Conservation (phyloP, 2,797 vertebrate species). For the Pipistrellus pygmaeus region DNA sequence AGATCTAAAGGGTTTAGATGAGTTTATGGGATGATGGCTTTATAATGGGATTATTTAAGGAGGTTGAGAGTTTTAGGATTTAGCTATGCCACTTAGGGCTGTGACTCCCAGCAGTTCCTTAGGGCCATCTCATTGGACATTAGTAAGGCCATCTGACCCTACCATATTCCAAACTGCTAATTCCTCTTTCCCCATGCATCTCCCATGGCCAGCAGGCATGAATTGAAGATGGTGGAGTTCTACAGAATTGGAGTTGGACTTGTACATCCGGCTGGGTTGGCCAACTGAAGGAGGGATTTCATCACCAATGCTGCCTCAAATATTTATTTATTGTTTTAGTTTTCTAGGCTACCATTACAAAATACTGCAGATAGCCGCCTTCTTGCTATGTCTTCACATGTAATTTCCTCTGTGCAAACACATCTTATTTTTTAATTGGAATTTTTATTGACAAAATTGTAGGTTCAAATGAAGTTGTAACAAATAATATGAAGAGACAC, state of each 20-base stretch:
- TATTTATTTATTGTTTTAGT: not conserved
- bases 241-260: not conserved
- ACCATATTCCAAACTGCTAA: not conserved
- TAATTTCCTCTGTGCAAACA: not conserved
- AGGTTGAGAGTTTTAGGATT: constrained; percentile 31
- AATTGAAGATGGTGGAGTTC: not conserved
- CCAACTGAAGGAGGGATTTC: not conserved
- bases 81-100: not conserved
- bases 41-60: constrained; percentile 38
- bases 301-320: not conserved
- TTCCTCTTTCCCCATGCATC: not conserved
- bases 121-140: constrained; percentile 3
- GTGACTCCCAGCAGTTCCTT: not conserved
- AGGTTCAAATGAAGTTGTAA: not conserved
- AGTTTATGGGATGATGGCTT: not conserved
- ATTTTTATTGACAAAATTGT: not conserved
- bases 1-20: not conserved
- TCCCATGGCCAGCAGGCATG: not conserved
- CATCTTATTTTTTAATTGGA: not conserved
- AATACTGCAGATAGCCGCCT: not conserved
- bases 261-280: not conserved
- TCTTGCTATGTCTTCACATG: not conserved
- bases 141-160: constrained; percentile 4
- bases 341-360: not conserved
- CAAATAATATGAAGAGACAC: not conserved